phyloP scores from a whole-genome alignment of 2,797 vertebrate species.

The Coccyzus lansbergi region DNA sequence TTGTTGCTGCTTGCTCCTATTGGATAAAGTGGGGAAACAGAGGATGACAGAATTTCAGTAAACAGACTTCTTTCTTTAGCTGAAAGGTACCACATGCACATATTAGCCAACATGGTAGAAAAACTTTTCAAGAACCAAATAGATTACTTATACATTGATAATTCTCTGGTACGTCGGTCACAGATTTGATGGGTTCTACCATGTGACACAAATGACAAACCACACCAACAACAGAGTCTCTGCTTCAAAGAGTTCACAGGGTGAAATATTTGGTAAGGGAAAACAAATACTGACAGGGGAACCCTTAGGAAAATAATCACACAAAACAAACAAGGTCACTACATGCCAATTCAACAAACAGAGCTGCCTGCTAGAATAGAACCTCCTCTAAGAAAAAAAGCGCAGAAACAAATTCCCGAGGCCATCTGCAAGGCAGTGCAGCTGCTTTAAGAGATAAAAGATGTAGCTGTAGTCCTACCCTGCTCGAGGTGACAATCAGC shows the following conservation, averaged over 20 bases:
- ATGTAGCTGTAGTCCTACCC: background rate
- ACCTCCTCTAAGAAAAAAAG: background rate
- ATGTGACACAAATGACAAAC: background rate
- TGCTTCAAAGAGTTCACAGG: background rate
- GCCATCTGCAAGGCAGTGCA: background rate
- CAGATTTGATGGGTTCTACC: background rate
- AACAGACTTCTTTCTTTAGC: background rate
- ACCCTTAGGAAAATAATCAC: background rate
- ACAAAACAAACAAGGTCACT: background rate
- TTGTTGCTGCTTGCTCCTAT: background rate
- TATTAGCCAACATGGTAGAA: background rate
- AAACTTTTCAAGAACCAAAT: background rate
- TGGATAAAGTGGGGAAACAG: background rate
- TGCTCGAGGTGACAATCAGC: background rate
- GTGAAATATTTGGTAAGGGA: background rate
- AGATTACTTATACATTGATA: background rate
- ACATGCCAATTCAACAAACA: background rate
- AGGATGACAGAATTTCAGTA: background rate
- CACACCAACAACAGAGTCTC: background rate
- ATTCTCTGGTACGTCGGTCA: background rate
- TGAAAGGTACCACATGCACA: background rate
- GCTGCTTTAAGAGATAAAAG: background rate
- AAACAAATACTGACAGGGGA: background rate
- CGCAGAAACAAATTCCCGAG: background rate
- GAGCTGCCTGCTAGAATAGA: background rate